phyloP scores from a whole-genome alignment of 2,797 vertebrate species.

The Anguilla pacifica region DNA sequence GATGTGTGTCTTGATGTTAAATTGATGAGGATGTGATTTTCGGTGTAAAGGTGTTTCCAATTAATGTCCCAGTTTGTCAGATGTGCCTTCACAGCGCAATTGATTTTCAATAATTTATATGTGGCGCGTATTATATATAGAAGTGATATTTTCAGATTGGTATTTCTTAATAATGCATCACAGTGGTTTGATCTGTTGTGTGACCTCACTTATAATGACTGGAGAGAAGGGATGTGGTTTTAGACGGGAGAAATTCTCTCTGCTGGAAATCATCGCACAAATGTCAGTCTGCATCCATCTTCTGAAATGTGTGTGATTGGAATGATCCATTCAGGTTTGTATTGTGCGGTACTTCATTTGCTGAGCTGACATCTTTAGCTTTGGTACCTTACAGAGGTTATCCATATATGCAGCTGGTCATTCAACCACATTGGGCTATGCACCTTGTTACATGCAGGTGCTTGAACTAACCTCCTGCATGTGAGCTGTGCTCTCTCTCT shows the following conservation, averaged over 20 bases:
- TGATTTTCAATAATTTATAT: neutral
- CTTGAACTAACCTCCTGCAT: no score
- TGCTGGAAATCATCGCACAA: neutral
- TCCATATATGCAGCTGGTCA: neutral
- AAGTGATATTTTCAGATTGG: neutral
- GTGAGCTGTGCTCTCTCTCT: no score
- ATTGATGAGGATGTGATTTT: neutral
- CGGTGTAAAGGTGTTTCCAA: neutral
- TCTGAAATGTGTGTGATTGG: neutral
- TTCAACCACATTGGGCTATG: neutral
- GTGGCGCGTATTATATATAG: neutral
- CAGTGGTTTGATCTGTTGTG: neutral
- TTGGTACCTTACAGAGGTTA: neutral
- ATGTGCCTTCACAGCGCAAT: neutral
- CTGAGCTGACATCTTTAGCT: neutral
- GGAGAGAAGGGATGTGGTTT: neutral
- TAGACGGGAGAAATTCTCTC: neutral
- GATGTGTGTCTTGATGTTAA: neutral
- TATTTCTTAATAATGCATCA: neutral
- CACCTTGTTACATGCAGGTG: neutral
- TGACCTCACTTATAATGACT: neutral
- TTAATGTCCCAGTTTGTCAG: conserved; percentile 8
- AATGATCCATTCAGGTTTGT: neutral
- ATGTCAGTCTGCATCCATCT: neutral
- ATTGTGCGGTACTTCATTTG: neutral